Percentiles rank a stretch among this genome's conserved stretches.
These are phyloP conservation scores for honey bee (Apis mellifera) DNA, from an alignment of 1,140 invertebrate genomes.

Conservation along the genomic window DNA sequence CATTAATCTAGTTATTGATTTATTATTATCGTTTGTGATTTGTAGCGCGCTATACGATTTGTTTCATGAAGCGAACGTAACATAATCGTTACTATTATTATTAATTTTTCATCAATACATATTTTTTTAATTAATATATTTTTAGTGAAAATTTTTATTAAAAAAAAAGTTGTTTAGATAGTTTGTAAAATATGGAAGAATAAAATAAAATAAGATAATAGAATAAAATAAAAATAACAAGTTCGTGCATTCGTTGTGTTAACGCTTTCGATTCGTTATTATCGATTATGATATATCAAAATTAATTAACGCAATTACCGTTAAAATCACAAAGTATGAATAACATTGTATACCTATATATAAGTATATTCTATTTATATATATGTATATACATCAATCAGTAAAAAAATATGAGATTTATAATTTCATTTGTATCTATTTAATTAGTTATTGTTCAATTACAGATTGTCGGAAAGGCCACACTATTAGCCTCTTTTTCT, in stretches of 20 bases:
- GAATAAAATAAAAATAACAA: neutral
- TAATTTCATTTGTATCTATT: too few relatives aligned
- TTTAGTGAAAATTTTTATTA: neutral
- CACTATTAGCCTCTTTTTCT: neutral
- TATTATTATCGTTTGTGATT: too few relatives aligned
- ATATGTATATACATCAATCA: too few relatives aligned
- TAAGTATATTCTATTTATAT: neutral
- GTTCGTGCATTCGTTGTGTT: neutral
- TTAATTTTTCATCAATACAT: too few relatives aligned
- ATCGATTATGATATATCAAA: neutral
- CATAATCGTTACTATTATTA: too few relatives aligned
- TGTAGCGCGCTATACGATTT: too few relatives aligned
- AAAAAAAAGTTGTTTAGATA: neutral
- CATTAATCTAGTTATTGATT: too few relatives aligned
- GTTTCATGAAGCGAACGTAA: too few relatives aligned
- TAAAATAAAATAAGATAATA: too few relatives aligned
- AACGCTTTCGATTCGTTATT: neutral
- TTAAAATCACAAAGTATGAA: neutral
- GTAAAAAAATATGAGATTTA: neutral
- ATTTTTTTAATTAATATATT: neutral
- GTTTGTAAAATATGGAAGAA: neutral
- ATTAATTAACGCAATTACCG: conserved; percentile 25
- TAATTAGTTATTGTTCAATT: neutral
- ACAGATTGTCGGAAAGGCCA: neutral
- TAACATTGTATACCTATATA: neutral